phyloP scores from a whole-genome alignment of 2,113 vertebrate species.

The Tetrao urogallus region DNA sequence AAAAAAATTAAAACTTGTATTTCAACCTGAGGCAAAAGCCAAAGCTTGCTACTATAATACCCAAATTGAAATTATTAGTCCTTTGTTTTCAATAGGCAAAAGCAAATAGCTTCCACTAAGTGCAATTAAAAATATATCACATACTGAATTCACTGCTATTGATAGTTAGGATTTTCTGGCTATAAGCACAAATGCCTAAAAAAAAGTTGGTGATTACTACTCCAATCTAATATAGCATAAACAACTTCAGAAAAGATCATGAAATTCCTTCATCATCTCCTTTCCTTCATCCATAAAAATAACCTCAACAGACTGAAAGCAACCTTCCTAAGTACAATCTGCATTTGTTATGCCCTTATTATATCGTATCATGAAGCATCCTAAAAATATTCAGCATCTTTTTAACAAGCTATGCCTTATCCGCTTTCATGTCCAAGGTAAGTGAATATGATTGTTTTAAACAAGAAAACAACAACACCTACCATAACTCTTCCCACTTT shows the following conservation, averaged over 20 bases:
- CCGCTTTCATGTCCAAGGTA: background rate
- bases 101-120: slow-evolving; percentile 73
- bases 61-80: slow-evolving; percentile 78
- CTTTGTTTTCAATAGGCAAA: slow-evolving; percentile 76
- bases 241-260: slow-evolving; percentile 52
- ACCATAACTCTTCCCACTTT: background rate
- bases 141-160: slow-evolving; percentile 62
- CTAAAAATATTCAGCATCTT: slow-evolving; percentile 58
- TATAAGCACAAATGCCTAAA: slow-evolving; percentile 68
- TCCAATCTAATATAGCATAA: slow-evolving; percentile 59
- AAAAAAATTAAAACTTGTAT: slow-evolving; percentile 68
- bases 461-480: background rate
- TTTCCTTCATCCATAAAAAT: background rate
- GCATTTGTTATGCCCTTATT: slow-evolving; percentile 25
- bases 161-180: slow-evolving; percentile 61
- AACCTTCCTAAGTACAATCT: slow-evolving; percentile 36
- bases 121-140: slow-evolving; percentile 72
- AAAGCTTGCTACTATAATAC: slow-evolving; percentile 69
- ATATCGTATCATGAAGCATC: background rate
- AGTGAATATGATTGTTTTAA: background rate
- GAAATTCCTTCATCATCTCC: slow-evolving; percentile 31
- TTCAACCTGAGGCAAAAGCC: slow-evolving; percentile 75
- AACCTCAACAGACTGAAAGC: slow-evolving; percentile 43
- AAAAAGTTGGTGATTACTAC: slow-evolving; percentile 68
- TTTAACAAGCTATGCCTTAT: slow-evolving; percentile 39